A percentile compares a stretch with the other conserved stretches of the same genome.
These are phyloP conservation scores for Protomyctophum bolini DNA, from an alignment of 2,113 vertebrate genomes.

Conservation along the genomic window DNA sequence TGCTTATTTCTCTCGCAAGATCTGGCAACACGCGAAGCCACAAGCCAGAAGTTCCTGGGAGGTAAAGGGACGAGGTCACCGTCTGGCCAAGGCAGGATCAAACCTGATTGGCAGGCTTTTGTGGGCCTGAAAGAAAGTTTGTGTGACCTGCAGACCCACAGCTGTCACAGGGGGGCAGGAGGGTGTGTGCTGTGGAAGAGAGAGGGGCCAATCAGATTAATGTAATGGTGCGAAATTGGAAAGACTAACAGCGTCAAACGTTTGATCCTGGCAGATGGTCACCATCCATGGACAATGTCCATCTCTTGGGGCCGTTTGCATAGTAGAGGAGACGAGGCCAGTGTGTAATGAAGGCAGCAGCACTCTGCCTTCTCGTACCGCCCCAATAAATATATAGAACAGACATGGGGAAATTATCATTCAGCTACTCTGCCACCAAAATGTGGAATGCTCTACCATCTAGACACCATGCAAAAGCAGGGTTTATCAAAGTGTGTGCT, in stretches of 20 bases:
- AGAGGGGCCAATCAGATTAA: slow-evolving; percentile 28
- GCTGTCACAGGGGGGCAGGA: slow-evolving; percentile 21
- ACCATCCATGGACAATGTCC: slow-evolving; percentile 10
- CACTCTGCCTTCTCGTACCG: neutral
- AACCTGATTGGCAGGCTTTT: slow-evolving; percentile 22
- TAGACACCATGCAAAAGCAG: no score
- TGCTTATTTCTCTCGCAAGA: no score
- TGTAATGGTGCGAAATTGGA: slow-evolving; percentile 31
- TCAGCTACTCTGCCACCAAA: no score
- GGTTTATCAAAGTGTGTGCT: no score
- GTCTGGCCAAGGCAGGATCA: slow-evolving; percentile 5
- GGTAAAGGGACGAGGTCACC: neutral
- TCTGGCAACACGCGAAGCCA: neutral
- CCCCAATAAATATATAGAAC: no score
- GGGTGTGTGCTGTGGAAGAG: neutral
- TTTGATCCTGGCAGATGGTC: slow-evolving; percentile 52
- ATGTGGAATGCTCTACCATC: no score
- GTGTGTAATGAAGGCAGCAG: slow-evolving; percentile 4
- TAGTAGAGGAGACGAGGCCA: neutral
- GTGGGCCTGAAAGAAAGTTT: slow-evolving; percentile 15
- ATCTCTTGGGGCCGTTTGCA: slow-evolving; percentile 26
- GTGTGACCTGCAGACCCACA: slow-evolving; percentile 28
- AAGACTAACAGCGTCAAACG: slow-evolving; percentile 3
- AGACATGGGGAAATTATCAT: no score
- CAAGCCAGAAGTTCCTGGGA: slow-evolving; percentile 5